Evolutionary conservation across 2,113 vertebrate genomes (phyloP).

Genomic region (Dromiciops gliroides): DNA sequence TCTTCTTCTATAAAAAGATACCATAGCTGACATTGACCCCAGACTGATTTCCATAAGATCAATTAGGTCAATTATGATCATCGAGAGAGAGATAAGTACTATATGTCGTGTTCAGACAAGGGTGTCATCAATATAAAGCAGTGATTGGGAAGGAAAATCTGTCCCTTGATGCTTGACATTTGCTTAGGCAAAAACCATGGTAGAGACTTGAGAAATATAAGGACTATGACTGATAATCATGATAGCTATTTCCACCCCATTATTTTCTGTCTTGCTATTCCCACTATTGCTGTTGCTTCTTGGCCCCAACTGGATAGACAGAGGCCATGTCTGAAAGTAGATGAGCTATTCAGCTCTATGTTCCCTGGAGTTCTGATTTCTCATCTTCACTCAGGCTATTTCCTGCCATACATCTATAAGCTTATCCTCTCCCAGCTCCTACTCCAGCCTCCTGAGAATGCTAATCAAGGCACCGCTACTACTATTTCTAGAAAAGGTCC

Average conservation of each 20-base stretch:
- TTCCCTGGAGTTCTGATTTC: neutral
- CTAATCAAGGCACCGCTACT: neutral
- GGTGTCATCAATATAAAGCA: neutral
- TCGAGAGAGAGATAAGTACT: neutral
- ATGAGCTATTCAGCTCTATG: neutral
- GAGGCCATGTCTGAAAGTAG: neutral
- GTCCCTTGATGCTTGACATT: neutral
- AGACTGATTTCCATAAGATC: conserved; percentile 19
- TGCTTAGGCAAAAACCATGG: neutral
- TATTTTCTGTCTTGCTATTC: neutral
- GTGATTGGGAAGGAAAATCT: neutral
- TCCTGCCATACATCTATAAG: neutral
- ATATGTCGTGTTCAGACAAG: conserved; percentile 3
- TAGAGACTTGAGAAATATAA: neutral
- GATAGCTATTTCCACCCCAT: neutral
- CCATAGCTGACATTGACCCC: conserved; percentile 5
- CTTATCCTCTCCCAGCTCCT: neutral
- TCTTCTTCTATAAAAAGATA: conserved; percentile 21
- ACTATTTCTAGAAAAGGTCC: neutral
- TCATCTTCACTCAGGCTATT: neutral
- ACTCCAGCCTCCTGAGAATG: neutral
- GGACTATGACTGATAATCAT: no score
- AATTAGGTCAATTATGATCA: conserved; percentile 10
- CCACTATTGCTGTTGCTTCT: neutral
- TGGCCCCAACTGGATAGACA: no score